These are phyloP conservation scores for Clanis bilineata DNA, from an alignment of 2,888 invertebrate genomes.

Conservation along the genomic window DNA sequence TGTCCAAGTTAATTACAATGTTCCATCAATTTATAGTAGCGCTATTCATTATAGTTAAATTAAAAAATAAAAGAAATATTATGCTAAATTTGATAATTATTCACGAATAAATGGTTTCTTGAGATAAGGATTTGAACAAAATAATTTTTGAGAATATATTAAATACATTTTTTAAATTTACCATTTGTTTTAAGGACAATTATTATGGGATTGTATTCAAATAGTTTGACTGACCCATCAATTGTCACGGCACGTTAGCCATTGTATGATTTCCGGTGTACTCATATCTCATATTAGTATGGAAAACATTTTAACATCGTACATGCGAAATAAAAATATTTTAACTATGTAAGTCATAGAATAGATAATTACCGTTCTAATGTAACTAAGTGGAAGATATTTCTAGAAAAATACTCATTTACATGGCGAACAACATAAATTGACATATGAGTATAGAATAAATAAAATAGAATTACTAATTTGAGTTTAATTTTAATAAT, in stretches of 20 bases:
- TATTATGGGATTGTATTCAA: conserved; percentile 9
- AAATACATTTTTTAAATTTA: conserved; percentile 4
- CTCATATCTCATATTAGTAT: conserved; percentile 17
- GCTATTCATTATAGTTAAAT: too few species aligned
- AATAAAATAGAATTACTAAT: too few species aligned
- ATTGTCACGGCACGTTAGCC: conserved; percentile 11
- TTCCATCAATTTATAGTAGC: too few species aligned
- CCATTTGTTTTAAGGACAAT: conserved; percentile 14
- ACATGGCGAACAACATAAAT: too few species aligned
- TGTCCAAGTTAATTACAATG: too few species aligned
- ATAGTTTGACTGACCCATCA: conserved; percentile 1
- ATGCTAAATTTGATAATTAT: neutral
- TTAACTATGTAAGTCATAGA: too few species aligned
- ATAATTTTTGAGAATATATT: neutral
- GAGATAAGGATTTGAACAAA: conserved; percentile 18
- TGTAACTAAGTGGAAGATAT: too few species aligned
- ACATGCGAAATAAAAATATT: neutral
- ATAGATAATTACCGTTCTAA: too few species aligned
- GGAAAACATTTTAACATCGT: neutral
- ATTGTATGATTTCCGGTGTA: conserved; percentile 9
- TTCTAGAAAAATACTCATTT: too few species aligned
- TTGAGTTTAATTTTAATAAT: too few species aligned
- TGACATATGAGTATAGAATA: too few species aligned
- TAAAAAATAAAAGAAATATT: too few species aligned
- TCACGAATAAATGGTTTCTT: neutral